Percentiles rank a stretch among this genome's conserved stretches.
Evolutionary conservation across 92 coral and sea anemone genomes (phyloP).

Genomic region (Umimayanthus chanpuru): DNA sequence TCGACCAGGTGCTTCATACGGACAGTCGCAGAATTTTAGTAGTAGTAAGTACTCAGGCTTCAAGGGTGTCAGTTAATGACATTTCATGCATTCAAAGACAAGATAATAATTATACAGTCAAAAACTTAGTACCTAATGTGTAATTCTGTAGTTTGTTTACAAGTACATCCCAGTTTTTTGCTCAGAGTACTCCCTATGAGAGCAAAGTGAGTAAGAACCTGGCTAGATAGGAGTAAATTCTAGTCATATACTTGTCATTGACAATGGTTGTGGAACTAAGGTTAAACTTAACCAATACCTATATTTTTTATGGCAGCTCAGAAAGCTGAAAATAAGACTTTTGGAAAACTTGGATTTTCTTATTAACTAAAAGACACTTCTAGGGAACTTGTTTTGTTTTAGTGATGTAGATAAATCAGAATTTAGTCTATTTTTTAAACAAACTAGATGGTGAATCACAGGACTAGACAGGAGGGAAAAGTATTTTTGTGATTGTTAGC

Average conservation of each 20-base stretch:
- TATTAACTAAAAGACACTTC: neutral
- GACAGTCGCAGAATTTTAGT: slow-evolving; percentile 70
- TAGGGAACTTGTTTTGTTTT: neutral
- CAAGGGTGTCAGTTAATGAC: slow-evolving; percentile 79
- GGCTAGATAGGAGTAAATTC: neutral
- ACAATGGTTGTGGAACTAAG: neutral
- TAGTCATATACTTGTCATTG: neutral
- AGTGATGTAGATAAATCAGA: neutral
- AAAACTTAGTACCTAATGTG: neutral
- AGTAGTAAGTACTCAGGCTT: slow-evolving; percentile 67
- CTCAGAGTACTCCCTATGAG: neutral
- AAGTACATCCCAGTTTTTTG: neutral
- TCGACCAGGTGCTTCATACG: slow-evolving; percentile 61
- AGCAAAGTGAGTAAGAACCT: neutral
- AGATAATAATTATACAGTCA: neutral
- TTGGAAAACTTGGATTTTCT: neutral
- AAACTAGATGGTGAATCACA: neutral
- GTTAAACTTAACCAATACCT: neutral
- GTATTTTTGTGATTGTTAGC: slow-evolving; percentile 14
- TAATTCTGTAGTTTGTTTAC: neutral
- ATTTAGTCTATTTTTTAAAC: neutral
- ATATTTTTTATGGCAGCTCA: slow-evolving; percentile 15
- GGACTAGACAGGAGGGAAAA: neutral
- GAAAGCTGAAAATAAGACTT: neutral
- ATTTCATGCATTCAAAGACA: neutral